Conservation (phyloP, 2,113 vertebrate genomes). For the Neolamprologus brichardi region DNA sequence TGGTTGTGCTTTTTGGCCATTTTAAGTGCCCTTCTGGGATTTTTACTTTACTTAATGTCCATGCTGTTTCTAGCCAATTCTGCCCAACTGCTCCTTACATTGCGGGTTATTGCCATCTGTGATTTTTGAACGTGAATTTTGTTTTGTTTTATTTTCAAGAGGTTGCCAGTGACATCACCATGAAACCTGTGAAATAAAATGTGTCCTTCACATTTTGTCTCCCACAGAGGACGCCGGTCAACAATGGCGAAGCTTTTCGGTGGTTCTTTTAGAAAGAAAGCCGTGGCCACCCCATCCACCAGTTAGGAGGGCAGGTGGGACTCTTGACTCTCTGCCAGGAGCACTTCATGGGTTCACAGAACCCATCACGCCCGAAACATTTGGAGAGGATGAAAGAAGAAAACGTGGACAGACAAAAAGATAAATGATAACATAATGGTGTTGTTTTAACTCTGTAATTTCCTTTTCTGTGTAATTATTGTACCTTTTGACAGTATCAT, state of each 20-base stretch:
- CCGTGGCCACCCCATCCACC: conserved; percentile 75
- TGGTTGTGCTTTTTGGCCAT: conserved; percentile 14
- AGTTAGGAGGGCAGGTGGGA: conserved; percentile 77
- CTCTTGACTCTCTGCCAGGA: conserved; percentile 85
- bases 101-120: neutral
- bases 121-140: neutral
- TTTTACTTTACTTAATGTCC: conserved; percentile 23
- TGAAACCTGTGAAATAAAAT: conserved; percentile 5
- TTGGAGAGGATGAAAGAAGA: conserved; percentile 48
- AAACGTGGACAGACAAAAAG: conserved; percentile 58
- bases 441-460: conserved; percentile 85
- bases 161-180: neutral
- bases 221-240: conserved; percentile 95
- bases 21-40: conserved; percentile 34
- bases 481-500: conserved; percentile 98
- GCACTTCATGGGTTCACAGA: conserved; percentile 65
- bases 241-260: conserved; percentile 94
- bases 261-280: conserved; percentile 95
- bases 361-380: neutral
- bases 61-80: neutral
- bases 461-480: conserved; percentile 93
- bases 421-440: conserved; percentile 74
- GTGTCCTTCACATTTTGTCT: conserved; percentile 59
- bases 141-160: neutral
- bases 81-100: neutral